Evolutionary conservation across 2,888 invertebrate species (phyloP).

Genomic region (Phengaris alcon): DNA sequence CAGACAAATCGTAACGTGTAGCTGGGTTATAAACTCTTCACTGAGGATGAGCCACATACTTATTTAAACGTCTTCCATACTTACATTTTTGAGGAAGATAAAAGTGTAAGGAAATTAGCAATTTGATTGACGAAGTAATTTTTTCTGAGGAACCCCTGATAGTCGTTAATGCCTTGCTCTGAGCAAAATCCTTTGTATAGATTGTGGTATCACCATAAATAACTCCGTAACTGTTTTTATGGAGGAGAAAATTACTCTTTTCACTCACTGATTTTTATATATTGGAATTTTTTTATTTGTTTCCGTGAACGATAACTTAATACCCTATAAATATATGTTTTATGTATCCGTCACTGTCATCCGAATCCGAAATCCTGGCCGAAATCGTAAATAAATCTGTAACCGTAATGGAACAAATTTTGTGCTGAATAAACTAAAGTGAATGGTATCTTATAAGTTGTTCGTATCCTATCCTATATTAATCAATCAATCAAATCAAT

Average conservation of each 20-base stretch:
- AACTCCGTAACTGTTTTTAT: conserved; percentile 76
- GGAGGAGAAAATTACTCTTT: conserved; percentile 60
- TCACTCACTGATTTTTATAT: conserved; percentile 68
- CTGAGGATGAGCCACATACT: conserved; percentile 14
- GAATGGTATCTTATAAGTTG: too few relatives aligned
- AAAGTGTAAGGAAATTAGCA: conserved; percentile 58
- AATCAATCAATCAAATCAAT: too few relatives aligned
- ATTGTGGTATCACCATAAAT: conserved; percentile 77
- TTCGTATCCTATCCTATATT: too few relatives aligned
- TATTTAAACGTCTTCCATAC: conserved; percentile 16
- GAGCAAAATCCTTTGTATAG: conserved; percentile 73
- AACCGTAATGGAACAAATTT: background rate
- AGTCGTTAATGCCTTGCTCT: conserved; percentile 73
- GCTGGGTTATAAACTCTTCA: background rate
- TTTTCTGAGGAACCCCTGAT: conserved; percentile 65
- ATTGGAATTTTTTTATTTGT: conserved; percentile 29
- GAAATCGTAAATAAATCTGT: background rate
- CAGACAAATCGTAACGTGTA: background rate
- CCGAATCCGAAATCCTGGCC: background rate
- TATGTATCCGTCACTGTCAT: background rate
- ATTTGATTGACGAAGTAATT: conserved; percentile 71
- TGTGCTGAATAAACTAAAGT: background rate
- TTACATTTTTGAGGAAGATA: conserved; percentile 42
- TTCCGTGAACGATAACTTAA: conserved; percentile 22
- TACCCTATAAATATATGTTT: conserved; percentile 15